Evolutionary conservation across 92 coral and sea anemone species (phyloP).

Genomic region (Phymanthus crucifer): DNA sequence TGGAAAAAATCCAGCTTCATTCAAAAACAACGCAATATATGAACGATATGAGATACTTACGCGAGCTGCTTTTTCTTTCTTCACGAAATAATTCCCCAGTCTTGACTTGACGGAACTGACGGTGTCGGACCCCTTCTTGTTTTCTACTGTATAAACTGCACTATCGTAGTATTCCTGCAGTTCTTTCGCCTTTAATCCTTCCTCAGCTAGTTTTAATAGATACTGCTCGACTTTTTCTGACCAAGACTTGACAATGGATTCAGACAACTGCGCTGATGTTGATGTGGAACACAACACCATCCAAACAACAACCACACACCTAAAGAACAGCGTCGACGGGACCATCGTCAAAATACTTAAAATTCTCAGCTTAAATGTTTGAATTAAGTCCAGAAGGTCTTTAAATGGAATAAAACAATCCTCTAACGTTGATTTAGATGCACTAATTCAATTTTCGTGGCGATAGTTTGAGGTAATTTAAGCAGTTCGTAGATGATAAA

Average conservation of each 20-base stretch:
- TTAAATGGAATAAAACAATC: background rate
- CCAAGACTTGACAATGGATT: conserved; percentile 70
- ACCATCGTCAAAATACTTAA: background rate
- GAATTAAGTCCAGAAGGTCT: background rate
- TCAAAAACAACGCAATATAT: background rate
- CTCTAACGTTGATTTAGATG: background rate
- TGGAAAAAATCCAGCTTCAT: too few species aligned
- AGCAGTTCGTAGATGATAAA: background rate
- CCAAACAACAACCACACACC: conserved; percentile 27
- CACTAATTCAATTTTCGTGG: background rate
- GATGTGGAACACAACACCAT: background rate
- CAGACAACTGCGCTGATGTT: conserved; percentile 45
- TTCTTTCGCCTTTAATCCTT: conserved; percentile 83
- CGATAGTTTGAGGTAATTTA: conserved; percentile 1
- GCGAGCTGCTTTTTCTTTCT: conserved; percentile 92
- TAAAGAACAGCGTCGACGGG: background rate
- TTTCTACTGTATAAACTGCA: conserved; percentile 85
- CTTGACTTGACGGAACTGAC: conserved; percentile 80
- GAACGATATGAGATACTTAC: conserved; percentile 32
- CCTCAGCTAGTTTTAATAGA: conserved; percentile 79
- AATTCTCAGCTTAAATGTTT: background rate
- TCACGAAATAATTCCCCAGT: conserved; percentile 92
- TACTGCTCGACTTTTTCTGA: conserved; percentile 79
- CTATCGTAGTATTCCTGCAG: conserved; percentile 87
- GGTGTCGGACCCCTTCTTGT: conserved; percentile 80